phyloP scores from a whole-genome alignment of 2,113 vertebrate genomes.

The Passerina amoena region DNA sequence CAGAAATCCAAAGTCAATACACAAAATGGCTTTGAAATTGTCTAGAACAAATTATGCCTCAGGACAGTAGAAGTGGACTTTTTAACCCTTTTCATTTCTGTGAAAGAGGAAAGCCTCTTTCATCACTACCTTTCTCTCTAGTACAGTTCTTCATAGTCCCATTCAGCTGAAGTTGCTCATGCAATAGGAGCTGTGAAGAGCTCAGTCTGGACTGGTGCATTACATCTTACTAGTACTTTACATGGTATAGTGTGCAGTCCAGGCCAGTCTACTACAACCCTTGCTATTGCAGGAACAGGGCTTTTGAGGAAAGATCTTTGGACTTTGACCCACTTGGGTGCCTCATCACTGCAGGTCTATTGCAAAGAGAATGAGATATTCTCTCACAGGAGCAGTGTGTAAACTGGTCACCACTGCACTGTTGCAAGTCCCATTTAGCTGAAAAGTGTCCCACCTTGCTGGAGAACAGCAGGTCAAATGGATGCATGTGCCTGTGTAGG shows the following conservation, averaged over 20 bases:
- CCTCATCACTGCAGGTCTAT: background rate
- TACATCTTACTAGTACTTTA: background rate
- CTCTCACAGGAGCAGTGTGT: background rate
- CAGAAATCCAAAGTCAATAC: slow-evolving; percentile 38
- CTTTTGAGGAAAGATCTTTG: background rate
- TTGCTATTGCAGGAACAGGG: background rate
- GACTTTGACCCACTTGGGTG: fast-evolving
- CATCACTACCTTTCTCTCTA: background rate
- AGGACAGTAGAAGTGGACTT: background rate
- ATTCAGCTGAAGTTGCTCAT: background rate
- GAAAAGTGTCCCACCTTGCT: background rate
- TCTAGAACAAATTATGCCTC: background rate
- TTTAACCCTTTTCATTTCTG: background rate
- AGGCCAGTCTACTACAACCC: background rate
- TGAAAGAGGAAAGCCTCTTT: background rate
- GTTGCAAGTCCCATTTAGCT: background rate
- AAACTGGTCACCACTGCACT: background rate
- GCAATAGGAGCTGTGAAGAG: background rate
- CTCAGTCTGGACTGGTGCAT: background rate
- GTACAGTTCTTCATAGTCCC: background rate
- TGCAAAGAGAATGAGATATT: background rate
- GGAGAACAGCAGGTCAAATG: background rate
- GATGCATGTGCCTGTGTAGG: background rate
- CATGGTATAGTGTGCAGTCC: background rate
- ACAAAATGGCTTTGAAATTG: slow-evolving; percentile 13